phyloP scores from a whole-genome alignment of 1,140 invertebrate species.

The Chymomyza costata region DNA sequence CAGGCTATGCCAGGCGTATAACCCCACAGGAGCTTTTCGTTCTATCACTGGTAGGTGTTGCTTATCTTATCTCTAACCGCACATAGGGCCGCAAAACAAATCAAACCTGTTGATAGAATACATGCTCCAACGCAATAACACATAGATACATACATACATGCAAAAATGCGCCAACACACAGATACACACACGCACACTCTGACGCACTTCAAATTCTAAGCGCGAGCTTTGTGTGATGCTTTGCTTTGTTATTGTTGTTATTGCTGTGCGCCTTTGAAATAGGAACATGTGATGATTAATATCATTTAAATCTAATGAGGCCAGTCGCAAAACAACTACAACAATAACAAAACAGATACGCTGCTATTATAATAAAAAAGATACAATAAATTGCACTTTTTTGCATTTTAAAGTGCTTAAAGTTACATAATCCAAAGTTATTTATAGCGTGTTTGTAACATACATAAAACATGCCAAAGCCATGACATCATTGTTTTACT shows the following conservation, averaged over 20 bases:
- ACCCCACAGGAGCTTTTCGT: conserved; percentile 93
- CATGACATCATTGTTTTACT: conserved; percentile 27
- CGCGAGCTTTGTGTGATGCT: conserved; percentile 7
- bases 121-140: conserved; percentile 16
- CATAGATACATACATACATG: conserved; percentile 9
- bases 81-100: conserved; percentile 7
- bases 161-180: neutral
- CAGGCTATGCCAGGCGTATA: conserved; percentile 86
- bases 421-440: too few relatives aligned
- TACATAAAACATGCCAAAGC: neutral
- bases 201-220: conserved; percentile 1
- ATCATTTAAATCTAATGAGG: too few relatives aligned
- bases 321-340: too few relatives aligned
- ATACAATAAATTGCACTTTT: too few relatives aligned
- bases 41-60: conserved; percentile 87
- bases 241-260: conserved; percentile 12
- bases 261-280: too few relatives aligned
- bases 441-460: neutral
- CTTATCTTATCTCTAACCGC: neutral
- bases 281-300: too few relatives aligned
- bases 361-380: too few relatives aligned
- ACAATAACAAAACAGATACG: too few relatives aligned
- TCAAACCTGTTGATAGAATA: conserved; percentile 62
- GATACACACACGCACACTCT: neutral
- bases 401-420: too few relatives aligned